Conservation (phyloP, 2,797 vertebrate species). For the Hephaestus fuliginosus region DNA sequence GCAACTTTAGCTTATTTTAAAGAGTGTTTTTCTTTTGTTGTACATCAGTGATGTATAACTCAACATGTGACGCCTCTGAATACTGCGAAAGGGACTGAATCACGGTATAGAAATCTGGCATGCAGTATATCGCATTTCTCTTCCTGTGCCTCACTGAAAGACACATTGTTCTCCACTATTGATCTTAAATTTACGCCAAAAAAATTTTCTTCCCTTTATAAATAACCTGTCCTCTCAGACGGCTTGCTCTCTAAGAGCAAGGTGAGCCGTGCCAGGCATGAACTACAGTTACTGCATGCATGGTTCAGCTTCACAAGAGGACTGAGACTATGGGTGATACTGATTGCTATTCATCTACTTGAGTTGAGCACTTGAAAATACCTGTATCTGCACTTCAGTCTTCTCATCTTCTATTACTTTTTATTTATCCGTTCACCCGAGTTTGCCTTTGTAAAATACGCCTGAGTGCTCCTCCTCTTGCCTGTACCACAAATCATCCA, state of each 20-base stretch:
- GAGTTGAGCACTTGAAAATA: not conserved
- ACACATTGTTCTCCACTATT: not conserved
- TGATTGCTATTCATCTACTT: not conserved
- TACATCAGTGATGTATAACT: not conserved
- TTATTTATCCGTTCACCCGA: constrained; percentile 14
- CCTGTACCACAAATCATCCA: constrained; percentile 40
- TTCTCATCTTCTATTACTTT: not conserved
- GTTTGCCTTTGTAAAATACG: constrained; percentile 24
- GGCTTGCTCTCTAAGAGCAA: not conserved
- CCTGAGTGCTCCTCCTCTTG: constrained; percentile 1
- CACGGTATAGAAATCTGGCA: not conserved
- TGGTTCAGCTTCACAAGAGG: not conserved
- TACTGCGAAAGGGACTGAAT: not conserved
- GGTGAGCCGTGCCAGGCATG: not conserved
- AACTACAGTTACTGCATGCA: constrained; percentile 6
- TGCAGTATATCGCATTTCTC: not conserved
- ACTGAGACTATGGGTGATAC: not conserved
- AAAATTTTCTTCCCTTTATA: not conserved
- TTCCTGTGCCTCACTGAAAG: not conserved
- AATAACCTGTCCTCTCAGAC: not conserved
- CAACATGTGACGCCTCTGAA: not conserved
- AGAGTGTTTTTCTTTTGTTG: too few species aligned
- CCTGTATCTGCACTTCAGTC: not conserved
- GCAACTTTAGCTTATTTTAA: not conserved
- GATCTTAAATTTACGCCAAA: not conserved